Base-by-base conservation (phyloP, 92 coral and sea anemone species). In the Epizoanthus stellaris region DNA sequence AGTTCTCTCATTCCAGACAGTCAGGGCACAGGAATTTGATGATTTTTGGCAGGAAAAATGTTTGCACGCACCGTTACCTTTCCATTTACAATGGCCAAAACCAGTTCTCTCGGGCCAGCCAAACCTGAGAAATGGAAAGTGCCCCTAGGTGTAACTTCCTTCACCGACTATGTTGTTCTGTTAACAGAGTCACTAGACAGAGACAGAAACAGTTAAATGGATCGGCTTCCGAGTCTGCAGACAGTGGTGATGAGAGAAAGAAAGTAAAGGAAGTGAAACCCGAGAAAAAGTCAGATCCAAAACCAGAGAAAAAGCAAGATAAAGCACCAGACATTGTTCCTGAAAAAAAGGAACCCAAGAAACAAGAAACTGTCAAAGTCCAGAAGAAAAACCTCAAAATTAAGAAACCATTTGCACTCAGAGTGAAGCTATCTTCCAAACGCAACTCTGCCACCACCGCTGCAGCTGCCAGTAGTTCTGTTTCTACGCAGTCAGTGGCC, bases 111-210 rank as follows among this genome's bases (percentile, higher is more conserved):
- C 2, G 1, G 2, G 36, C 36, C 36, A 30, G 36, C 36, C 36
- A 30, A 2, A 0, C 36, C 36, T 30, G 36, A 30, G 2, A 30
- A 30, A 30, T 30, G 36, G 36, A 0, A 30, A 30, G 2, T 30
- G 36, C 36, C 36, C 36, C 36, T 30, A 30, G 2, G 1, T 30
- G 36, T 2, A 30, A 30, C 56, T 52, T 49, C 54, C 13, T 49
- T 49, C 54, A 7, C 54, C 8, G 54, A 49, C 54, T 49, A 49
- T 52, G 3, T 21, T 73, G 25, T 25, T 63, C 30, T 30, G 4
- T 62, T 79, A 21, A 17, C 60, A 79, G 72, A 43, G 83, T 79
- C 25, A 79, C 83, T 62, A 67, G 83, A 13, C 72, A 62, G 23
- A 30, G 83, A 12, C 83, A 79, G 71, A 79, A 42, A 39, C 83